phyloP scores from a whole-genome alignment of 2,797 vertebrate species.

The Kryptolebias ocellatus region DNA sequence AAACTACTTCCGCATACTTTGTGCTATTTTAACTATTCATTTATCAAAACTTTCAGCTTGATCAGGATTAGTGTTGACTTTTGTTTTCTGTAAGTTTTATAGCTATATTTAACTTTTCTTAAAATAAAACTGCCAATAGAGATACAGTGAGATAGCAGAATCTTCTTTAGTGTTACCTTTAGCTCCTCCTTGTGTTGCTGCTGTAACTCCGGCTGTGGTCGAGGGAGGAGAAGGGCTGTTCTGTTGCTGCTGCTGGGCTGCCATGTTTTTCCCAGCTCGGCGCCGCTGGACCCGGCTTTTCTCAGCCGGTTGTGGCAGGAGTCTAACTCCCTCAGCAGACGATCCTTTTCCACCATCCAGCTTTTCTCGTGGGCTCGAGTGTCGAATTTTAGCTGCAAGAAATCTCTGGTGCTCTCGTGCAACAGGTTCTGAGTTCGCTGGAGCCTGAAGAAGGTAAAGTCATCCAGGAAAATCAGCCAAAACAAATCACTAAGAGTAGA shows the following conservation, averaged over 20 bases:
- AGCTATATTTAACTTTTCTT: too few relatives aligned
- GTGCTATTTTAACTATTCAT: too few relatives aligned
- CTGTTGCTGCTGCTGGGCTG: slow-evolving; percentile 42
- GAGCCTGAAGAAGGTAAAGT: slow-evolving; percentile 76
- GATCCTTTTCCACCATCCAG: slow-evolving; percentile 96
- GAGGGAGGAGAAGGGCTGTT: slow-evolving; percentile 32
- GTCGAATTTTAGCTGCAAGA: slow-evolving; percentile 90
- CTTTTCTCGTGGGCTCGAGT: slow-evolving; percentile 86
- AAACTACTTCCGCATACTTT: too few relatives aligned
- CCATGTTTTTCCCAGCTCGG: slow-evolving; percentile 36
- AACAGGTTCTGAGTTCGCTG: slow-evolving; percentile 89
- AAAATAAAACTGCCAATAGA: too few relatives aligned
- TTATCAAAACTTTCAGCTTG: too few relatives aligned
- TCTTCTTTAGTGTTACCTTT: slow-evolving; percentile 78
- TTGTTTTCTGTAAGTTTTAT: neutral
- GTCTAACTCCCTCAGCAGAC: slow-evolving; percentile 85
- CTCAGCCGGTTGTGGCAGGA: slow-evolving; percentile 75
- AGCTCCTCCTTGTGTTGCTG: slow-evolving; percentile 81
- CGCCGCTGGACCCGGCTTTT: slow-evolving; percentile 37
- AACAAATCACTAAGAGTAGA: neutral
- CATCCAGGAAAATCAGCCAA: neutral
- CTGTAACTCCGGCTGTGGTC: slow-evolving; percentile 60
- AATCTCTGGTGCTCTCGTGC: slow-evolving; percentile 92
- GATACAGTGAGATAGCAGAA: neutral
- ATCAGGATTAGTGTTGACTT: too few relatives aligned